Evolutionary conservation across 37 sponge, comb jelly and placozoan genomes (phyloP).

Genomic region (Hexactinellida sp.): DNA sequence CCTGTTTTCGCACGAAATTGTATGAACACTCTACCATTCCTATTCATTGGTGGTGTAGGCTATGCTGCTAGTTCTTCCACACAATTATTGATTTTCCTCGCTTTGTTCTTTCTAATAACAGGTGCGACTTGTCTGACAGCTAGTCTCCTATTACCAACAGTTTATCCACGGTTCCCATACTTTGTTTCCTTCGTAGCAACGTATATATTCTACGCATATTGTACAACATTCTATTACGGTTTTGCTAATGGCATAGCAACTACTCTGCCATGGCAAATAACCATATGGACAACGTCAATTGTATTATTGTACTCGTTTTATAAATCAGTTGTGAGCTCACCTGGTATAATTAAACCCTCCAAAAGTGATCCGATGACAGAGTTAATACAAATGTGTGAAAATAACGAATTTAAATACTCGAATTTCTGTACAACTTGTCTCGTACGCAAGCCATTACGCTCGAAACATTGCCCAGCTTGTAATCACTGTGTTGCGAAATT

Average conservation of each 20-base stretch:
- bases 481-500: slow-evolving; percentile 80
- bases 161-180: slow-evolving; percentile 14
- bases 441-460: slow-evolving; percentile 64
- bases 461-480: slow-evolving; percentile 87
- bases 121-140: neutral
- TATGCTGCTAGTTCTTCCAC: neutral
- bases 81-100: neutral
- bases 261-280: neutral
- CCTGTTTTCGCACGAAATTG: neutral
- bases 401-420: slow-evolving; percentile 29
- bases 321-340: neutral
- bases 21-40: neutral
- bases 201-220: neutral
- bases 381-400: slow-evolving; percentile 36
- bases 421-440: slow-evolving; percentile 75
- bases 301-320: neutral
- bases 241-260: slow-evolving; percentile 3
- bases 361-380: neutral
- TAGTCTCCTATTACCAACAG: neutral
- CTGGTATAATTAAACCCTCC: neutral
- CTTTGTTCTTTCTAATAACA: neutral
- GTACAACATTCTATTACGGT: neutral
- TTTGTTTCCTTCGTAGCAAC: neutral
- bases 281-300: neutral
- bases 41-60: neutral